phyloP scores from a whole-genome alignment of 2,888 invertebrate species.

The Trissolcus brochymenae region DNA sequence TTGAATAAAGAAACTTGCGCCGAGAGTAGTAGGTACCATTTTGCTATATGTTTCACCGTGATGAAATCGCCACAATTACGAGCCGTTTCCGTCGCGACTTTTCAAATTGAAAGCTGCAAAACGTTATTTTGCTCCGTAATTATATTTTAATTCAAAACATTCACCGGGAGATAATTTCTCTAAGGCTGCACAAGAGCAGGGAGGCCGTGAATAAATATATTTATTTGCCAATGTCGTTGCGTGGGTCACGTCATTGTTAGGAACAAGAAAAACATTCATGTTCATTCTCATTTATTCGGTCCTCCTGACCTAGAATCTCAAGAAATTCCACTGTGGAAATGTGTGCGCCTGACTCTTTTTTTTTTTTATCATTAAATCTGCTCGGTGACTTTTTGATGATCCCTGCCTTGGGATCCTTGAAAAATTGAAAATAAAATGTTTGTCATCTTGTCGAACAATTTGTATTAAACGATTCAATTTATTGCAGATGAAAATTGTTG shows the following conservation, averaged over 20 bases:
- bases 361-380: constrained; percentile 5
- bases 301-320: constrained; percentile 33
- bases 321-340: constrained; percentile 11
- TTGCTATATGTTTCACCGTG: neutral
- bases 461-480: too few relatives aligned
- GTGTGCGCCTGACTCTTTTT: too few relatives aligned
- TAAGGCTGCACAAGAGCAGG: constrained; percentile 33
- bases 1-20: neutral
- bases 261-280: constrained; percentile 30
- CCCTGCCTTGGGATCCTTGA: too few relatives aligned
- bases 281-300: constrained; percentile 30
- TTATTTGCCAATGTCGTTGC: constrained; percentile 53
- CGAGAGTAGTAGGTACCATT: too few relatives aligned
- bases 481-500: too few relatives aligned
- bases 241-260: constrained; percentile 55
- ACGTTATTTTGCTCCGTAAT: too few relatives aligned
- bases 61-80: constrained; percentile 19
- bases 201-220: constrained; percentile 24
- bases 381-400: neutral
- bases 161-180: constrained; percentile 6
- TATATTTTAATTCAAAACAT: too few relatives aligned
- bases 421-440: too few relatives aligned
- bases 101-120: too few relatives aligned
- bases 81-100: too few relatives aligned
- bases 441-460: too few relatives aligned